These are phyloP conservation scores for Zosterops borbonicus DNA, from an alignment of 2,113 vertebrate species.

Conservation along the genomic window DNA sequence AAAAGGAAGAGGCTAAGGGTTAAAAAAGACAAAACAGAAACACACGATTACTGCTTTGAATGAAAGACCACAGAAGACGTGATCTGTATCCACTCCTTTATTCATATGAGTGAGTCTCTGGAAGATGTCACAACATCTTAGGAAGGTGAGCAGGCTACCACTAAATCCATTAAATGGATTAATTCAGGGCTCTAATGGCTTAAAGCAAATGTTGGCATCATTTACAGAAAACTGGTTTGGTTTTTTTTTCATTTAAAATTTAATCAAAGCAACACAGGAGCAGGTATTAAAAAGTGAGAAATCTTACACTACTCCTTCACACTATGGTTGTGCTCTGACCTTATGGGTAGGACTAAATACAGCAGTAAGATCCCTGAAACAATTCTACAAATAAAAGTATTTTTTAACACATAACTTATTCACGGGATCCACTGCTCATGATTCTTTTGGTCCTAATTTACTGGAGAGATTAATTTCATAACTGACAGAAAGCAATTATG, in stretches of 20 bases:
- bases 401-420: not conserved
- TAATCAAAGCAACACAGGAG: not conserved
- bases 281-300: not conserved
- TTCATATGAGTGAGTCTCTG: not conserved
- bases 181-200: not conserved
- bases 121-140: not conserved
- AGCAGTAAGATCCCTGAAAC: not conserved
- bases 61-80: not conserved
- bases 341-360: not conserved
- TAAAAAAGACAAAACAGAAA: not conserved
- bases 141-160: not conserved
- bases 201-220: not conserved
- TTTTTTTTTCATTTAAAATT: not conserved
- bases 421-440: not conserved
- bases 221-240: not conserved
- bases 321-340: not conserved
- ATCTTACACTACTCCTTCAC: not conserved
- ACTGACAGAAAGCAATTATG: not conserved
- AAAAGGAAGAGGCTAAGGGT: not conserved
- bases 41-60: not conserved
- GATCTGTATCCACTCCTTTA: not conserved
- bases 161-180: not conserved
- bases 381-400: not conserved
- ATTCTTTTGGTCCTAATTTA: not conserved
- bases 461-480: not conserved